Evolutionary conservation across 2,888 invertebrate genomes (phyloP).

Genomic region (Osmoderma eremita): DNA sequence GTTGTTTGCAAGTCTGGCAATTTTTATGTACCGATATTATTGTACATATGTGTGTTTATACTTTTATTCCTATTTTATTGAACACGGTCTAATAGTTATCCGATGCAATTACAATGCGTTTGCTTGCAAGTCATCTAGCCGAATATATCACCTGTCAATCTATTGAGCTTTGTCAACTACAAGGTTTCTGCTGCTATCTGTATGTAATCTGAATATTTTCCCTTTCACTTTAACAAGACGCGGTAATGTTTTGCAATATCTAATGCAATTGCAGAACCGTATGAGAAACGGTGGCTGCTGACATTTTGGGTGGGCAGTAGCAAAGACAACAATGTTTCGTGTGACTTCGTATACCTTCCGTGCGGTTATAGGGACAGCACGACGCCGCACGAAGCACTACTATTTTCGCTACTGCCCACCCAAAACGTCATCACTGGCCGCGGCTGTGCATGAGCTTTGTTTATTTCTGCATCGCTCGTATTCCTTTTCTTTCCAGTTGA

Average conservation of each 20-base stretch:
- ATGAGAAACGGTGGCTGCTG: too few species aligned
- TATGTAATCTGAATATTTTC: not conserved
- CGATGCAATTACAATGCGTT: not conserved
- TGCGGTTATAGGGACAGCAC: not conserved
- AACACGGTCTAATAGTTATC: constrained; percentile 10
- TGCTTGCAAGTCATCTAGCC: constrained; percentile 9
- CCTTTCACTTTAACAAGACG: not conserved
- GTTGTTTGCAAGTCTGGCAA: constrained; percentile 5
- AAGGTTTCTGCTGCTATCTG: not conserved
- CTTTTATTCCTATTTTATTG: not conserved
- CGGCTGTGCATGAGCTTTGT: not conserved
- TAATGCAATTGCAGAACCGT: not conserved
- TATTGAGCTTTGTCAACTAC: not conserved
- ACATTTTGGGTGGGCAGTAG: too few species aligned
- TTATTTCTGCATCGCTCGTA: too few species aligned
- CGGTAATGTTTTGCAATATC: not conserved
- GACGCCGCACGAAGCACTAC: too few species aligned
- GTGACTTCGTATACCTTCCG: not conserved
- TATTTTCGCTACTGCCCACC: too few species aligned
- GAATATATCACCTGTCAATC: constrained; percentile 15
- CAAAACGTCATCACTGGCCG: not conserved
- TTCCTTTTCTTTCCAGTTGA: too few species aligned
- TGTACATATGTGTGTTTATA: not conserved
- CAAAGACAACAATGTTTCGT: not conserved
- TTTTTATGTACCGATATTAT: not conserved